A percentile compares a stretch with the other conserved stretches of the same genome.
phyloP scores from a whole-genome alignment of 2,888 invertebrate genomes.

The Agriotes lineatus region DNA sequence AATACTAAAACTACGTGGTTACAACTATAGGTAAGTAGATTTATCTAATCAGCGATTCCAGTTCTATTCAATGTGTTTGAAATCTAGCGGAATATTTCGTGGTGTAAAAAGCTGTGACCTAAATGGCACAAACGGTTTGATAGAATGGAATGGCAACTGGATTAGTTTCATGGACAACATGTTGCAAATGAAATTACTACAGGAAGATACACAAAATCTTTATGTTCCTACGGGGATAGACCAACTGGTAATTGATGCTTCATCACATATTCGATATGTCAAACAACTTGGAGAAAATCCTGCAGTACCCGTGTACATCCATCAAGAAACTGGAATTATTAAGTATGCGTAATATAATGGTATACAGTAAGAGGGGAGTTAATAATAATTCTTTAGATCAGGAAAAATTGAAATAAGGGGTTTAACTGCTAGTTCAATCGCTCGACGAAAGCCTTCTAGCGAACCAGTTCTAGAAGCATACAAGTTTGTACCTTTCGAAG shows the following conservation, averaged over 20 bases:
- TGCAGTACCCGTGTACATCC: constrained; percentile 60
- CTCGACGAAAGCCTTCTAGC: constrained; percentile 77
- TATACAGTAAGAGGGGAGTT: too few relatives aligned
- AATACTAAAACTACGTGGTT: constrained; percentile 77
- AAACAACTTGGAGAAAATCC: constrained; percentile 51
- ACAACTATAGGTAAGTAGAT: constrained; percentile 66
- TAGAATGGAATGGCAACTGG: constrained; percentile 87
- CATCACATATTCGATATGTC: constrained; percentile 37
- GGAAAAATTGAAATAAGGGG: constrained; percentile 86
- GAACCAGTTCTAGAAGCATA: constrained; percentile 85
- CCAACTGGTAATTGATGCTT: constrained; percentile 42
- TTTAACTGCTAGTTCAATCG: constrained; percentile 81
- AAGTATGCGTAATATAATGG: constrained; percentile 52
- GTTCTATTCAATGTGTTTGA: too few relatives aligned
- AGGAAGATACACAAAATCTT: constrained; percentile 76
- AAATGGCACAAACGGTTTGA: constrained; percentile 65
- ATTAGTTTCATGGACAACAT: constrained; percentile 89
- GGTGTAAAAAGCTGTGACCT: constrained; percentile 47
- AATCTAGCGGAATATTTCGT: constrained; percentile 53
- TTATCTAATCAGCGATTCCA: too few relatives aligned
- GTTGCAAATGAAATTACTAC: constrained; percentile 83
- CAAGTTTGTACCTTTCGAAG: constrained; percentile 75
- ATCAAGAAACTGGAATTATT: constrained; percentile 60
- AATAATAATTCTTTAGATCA: too few relatives aligned
- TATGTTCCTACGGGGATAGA: constrained; percentile 73